Percentiles rank a stretch among this genome's conserved stretches.
phyloP scores from a whole-genome alignment of 2,888 invertebrate genomes.

The Hecatera dysodea region DNA sequence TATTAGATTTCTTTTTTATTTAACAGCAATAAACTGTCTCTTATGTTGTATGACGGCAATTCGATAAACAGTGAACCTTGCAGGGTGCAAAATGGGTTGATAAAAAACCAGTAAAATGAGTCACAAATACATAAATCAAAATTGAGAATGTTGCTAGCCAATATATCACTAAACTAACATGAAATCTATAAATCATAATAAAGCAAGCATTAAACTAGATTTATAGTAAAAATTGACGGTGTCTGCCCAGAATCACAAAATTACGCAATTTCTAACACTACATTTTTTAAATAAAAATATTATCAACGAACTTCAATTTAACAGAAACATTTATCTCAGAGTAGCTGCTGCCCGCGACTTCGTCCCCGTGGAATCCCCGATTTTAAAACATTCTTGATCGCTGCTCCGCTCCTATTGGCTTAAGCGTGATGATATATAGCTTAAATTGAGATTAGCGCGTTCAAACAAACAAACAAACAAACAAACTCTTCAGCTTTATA shows the following conservation, averaged over 20 bases:
- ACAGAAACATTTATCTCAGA: too few relatives aligned
- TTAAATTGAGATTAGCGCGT: too few relatives aligned
- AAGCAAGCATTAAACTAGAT: constrained; percentile 13
- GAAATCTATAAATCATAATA: constrained; percentile 10
- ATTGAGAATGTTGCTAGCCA: not conserved
- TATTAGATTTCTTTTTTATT: constrained; percentile 11
- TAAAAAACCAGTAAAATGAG: too few relatives aligned
- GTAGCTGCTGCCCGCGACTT: too few relatives aligned
- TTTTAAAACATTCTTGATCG: too few relatives aligned
- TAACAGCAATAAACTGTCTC: not conserved
- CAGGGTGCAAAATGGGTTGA: too few relatives aligned
- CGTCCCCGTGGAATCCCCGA: too few relatives aligned
- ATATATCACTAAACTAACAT: not conserved
- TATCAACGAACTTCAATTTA: constrained; percentile 13
- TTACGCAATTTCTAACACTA: constrained; percentile 7
- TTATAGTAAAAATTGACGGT: not conserved
- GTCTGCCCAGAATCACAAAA: constrained; percentile 1
- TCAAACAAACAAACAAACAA: too few relatives aligned
- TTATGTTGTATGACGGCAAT: not conserved
- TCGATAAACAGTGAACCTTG: not conserved
- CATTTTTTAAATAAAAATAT: constrained; percentile 14
- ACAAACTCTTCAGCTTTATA: too few relatives aligned
- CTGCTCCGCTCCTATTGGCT: too few relatives aligned
- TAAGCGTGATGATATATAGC: too few relatives aligned
- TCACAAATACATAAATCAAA: constrained; percentile 13